Conservation (phyloP, 2,113 vertebrate genomes). For the Platichthys flesus region DNA sequence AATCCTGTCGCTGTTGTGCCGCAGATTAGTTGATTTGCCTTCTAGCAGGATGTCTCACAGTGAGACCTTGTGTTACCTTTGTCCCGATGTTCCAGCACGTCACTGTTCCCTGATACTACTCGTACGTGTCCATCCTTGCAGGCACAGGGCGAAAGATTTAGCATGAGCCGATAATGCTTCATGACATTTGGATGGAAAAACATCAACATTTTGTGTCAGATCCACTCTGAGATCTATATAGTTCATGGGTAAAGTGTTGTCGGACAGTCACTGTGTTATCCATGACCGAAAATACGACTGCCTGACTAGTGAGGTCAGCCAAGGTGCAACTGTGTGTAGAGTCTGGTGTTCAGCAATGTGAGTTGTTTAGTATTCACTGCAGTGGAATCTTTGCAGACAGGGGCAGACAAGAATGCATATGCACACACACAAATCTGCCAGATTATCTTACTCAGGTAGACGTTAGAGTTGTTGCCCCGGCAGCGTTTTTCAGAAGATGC, state of each 20-base stretch:
- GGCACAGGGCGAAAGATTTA: conserved; percentile 23
- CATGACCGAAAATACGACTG: conserved; percentile 17
- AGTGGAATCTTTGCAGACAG: not conserved
- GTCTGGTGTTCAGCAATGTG: not conserved
- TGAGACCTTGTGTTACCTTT: conserved; percentile 46
- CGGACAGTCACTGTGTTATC: conserved; percentile 16
- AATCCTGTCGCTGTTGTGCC: conserved; percentile 2
- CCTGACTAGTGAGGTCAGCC: not conserved
- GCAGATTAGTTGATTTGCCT: conserved; percentile 23
- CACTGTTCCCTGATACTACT: conserved; percentile 3
- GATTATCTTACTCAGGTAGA: conserved; percentile 19
- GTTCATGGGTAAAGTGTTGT: conserved; percentile 33
- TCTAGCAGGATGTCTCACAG: conserved; percentile 20
- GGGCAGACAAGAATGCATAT: not conserved
- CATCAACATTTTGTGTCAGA: conserved; percentile 26
- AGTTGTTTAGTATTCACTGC: conserved; percentile 27
- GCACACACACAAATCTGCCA: not conserved
- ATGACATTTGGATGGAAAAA: conserved; percentile 39
- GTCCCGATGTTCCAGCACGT: conserved; percentile 3
- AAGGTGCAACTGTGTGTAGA: conserved; percentile 16
- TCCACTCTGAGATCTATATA: conserved; percentile 19
- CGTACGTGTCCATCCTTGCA: conserved; percentile 24
- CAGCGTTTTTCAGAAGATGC: conserved; percentile 36
- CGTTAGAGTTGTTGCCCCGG: conserved; percentile 12
- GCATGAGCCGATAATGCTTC: conserved; percentile 12